phyloP scores from a whole-genome alignment of 2,113 vertebrate genomes.

The Oreochromis aureus region DNA sequence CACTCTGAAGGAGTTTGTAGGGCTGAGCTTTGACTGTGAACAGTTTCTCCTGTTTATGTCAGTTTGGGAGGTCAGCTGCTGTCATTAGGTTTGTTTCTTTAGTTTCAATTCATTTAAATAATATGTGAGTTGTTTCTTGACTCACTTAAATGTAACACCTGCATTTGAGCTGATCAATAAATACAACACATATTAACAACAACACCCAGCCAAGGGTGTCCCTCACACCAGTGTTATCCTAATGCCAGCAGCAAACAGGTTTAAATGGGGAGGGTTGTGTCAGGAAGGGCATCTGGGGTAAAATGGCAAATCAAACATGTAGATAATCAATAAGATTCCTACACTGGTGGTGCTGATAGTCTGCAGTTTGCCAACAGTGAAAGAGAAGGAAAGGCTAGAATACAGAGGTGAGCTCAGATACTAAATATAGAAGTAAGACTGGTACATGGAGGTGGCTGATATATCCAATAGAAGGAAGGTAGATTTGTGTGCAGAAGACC shows the following conservation, averaged over 20 bases:
- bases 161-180: too few species aligned
- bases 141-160: too few species aligned
- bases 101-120: too few species aligned
- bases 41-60: too few species aligned
- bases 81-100: too few species aligned
- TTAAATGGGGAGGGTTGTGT: neutral
- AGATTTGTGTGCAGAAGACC: neutral
- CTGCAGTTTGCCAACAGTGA: neutral
- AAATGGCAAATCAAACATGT: accelerated
- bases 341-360: neutral
- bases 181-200: too few species aligned
- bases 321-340: neutral
- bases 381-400: neutral
- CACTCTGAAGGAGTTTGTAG: too few species aligned
- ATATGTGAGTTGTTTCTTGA: too few species aligned
- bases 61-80: too few species aligned
- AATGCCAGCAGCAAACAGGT: neutral
- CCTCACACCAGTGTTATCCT: too few species aligned
- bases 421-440: neutral
- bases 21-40: too few species aligned
- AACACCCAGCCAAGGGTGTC: too few species aligned
- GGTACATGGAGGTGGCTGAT: neutral
- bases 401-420: neutral
- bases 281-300: neutral
- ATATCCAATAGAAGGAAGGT: accelerated